These are phyloP conservation scores for Sminthurides aquaticus DNA, from an alignment of 2,888 invertebrate species.

Conservation along the genomic window DNA sequence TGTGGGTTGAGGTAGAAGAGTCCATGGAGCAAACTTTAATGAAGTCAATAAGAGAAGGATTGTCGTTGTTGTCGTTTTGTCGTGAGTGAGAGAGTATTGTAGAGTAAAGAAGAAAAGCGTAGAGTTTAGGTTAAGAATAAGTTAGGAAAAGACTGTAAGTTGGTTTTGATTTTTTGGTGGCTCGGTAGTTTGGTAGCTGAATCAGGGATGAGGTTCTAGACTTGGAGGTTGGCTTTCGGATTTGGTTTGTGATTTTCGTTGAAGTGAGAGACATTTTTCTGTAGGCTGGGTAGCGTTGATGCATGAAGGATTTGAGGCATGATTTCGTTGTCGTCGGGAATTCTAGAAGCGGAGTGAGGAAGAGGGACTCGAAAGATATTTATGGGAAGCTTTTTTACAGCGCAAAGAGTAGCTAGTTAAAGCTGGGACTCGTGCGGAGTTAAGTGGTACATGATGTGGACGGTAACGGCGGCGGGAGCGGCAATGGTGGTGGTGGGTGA, in stretches of 20 bases:
- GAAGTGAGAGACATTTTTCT: neutral
- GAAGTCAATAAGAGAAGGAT: neutral
- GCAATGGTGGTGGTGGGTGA: neutral
- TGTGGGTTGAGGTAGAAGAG: too few species aligned
- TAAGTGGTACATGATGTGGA: neutral
- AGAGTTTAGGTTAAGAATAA: too few species aligned
- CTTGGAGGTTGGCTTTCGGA: too few species aligned
- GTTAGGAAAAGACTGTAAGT: too few species aligned
- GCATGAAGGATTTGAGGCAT: neutral
- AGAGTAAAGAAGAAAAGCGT: too few species aligned
- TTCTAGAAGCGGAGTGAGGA: too few species aligned
- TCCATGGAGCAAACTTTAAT: too few species aligned
- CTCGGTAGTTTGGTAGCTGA: neutral
- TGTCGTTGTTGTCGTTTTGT: too few species aligned
- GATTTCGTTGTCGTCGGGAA: neutral
- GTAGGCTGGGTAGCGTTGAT: neutral
- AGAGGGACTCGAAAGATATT: too few species aligned
- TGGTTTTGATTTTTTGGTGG: too few species aligned
- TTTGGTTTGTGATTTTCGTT: neutral
- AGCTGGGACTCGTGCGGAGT: neutral
- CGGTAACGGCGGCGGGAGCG: neutral
- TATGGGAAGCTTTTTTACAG: neutral
- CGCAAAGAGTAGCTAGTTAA: neutral
- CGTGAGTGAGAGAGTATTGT: neutral
- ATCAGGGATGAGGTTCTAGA: neutral